Base-by-base conservation (phyloP, 2,888 invertebrate species). In the Geotrupes spiniger region DNA sequence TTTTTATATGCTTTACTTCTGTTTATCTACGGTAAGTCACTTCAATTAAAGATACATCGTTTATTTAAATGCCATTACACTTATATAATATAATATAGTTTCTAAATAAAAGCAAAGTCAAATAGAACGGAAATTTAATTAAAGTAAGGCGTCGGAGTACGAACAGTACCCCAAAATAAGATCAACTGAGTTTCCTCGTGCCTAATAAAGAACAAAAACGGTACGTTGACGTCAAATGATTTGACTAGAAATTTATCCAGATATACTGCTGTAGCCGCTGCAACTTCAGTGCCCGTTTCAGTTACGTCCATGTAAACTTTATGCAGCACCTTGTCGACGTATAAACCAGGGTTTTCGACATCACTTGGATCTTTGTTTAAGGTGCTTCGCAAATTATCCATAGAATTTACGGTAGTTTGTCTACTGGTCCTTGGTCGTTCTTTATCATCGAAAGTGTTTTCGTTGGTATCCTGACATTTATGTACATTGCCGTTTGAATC, bases 151-250 rank as follows among this genome's bases (percentile, higher is more conserved):
- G 73, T 74, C 1, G 87, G 87, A 50, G 76, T 76, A 56, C 78
- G 78, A 37, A 87, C 78, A 17, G 80, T 77, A 1, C 85, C 87
- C 78, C 85, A 87, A 65, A 89, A 89, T 36, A 85, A 76, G 16
- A 86, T 77, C 4, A 84, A 73, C 56, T 81, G 79, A 2, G 84
- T 81, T 16, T 74, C 72, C 54, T 84, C 81, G 63, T 87, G 83
- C 54, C 84, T 76, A 53, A 89, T 86, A 64, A 87, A 84, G 65
- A 88, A 85, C 48, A 84, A 74, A 69, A 88, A 89, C 1, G 89
- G 89, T 21, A 83, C 78, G 61, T 87, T 80, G 0, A 81, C 83
- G 50, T 78, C 75, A 53, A 79, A 75, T 1, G 68, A 65, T 52
- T 78, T 74, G 15, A 74, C 75, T 0, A 81, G 82, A 29, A 78